Percentiles rank a stretch among this genome's conserved stretches.
Conservation (phyloP, 1,140 invertebrate genomes). For the Hylyphantes graminicola region DNA sequence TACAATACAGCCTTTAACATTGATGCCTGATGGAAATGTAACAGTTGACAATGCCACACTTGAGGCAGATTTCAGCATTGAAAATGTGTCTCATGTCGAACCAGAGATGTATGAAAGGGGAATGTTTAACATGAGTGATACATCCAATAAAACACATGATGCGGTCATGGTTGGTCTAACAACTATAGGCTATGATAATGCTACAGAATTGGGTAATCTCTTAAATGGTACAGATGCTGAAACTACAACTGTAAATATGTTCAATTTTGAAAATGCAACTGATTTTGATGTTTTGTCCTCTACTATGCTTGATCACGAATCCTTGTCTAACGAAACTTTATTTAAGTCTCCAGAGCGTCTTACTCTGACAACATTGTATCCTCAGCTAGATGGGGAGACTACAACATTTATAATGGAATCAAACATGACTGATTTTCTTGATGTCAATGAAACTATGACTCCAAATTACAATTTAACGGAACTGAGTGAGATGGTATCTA, state of each 20-base stretch:
- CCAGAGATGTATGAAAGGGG: neutral
- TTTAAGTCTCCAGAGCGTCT: constrained; percentile 11
- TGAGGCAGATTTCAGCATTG: neutral
- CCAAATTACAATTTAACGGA: neutral
- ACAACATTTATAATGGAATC: neutral
- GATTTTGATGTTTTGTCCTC: neutral
- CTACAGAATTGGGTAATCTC: neutral
- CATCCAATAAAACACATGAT: constrained; percentile 10
- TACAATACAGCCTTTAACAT: constrained; percentile 15
- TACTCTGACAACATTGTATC: neutral
- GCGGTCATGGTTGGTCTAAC: neutral
- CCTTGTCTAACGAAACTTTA: constrained; percentile 15
- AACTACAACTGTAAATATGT: neutral
- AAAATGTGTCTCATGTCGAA: neutral
- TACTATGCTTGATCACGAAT: neutral
- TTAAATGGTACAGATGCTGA: neutral
- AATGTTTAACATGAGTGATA: constrained; percentile 1
- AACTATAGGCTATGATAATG: neutral
- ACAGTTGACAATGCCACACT: neutral
- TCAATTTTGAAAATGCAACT: neutral
- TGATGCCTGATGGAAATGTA: neutral
- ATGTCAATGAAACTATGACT: neutral
- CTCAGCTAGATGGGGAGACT: neutral
- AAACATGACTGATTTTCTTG: neutral
- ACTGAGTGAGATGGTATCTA: neutral